Base-by-base conservation (phyloP, 2,888 invertebrate species). In the Endomychus coccineus region DNA sequence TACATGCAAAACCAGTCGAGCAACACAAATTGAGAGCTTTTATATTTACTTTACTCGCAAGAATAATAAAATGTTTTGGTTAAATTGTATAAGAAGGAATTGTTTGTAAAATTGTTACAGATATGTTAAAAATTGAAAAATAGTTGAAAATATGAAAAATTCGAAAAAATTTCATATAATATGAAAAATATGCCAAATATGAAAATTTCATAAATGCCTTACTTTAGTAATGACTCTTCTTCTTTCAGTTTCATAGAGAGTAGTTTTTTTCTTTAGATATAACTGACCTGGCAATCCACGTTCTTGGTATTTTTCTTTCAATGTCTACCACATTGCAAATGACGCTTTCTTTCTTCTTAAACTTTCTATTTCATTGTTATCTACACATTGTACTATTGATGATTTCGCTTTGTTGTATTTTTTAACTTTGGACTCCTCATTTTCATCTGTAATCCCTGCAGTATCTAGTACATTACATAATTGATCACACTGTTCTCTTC, bases 231-330 rank as follows among this genome's bases (percentile, higher is more conserved):
- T n/a, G 21, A 13, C 16, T 31, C 25, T n/a, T n/a, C n/a, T n/a
- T n/a, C n/a, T 23, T 19, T 4, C n/a, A 36, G 13, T 37, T 37
- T 42, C 31, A 37, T 11, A n/a, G 34, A 16, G 1, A 40, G 14
- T 7, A 41, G 27, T 30, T 37, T 36, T n/a, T 15, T 33, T 36
- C 16, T 39, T 35, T 11, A 32, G 23, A 29, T 22, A 32, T 16
- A 34, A 19, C 16, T 39, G 28, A 9, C 34, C 39, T 14, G 39
- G 34, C 2, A 29, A 11, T 5, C 33, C 39, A 10, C 33, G 34
- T 19, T 27, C 31, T 16, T 39, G 32, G 24, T 35, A 36, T n/a
- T 27, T 42, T 7, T 16, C 17, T 15, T 34, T 12, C 10, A 36
- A 10, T 9, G 22, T 22, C 11, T 2, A 25, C 36, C 40, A 36